phyloP scores from a whole-genome alignment of 2,888 invertebrate genomes.

The Chelonus formosanus region DNA sequence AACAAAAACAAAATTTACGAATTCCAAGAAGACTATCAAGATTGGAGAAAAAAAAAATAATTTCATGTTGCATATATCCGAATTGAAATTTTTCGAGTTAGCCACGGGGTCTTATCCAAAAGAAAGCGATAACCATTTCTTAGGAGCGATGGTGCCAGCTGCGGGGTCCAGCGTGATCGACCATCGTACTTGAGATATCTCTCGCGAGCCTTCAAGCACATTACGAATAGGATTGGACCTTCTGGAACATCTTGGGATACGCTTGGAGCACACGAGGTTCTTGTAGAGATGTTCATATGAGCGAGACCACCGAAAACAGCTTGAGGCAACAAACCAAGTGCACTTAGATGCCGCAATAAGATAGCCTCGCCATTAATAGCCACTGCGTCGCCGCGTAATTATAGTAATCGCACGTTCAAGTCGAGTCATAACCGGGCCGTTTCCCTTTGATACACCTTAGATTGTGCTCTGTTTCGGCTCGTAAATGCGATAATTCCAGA shows the following conservation, averaged over 20 bases:
- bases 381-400: conserved; percentile 55
- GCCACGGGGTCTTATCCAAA: conserved; percentile 7
- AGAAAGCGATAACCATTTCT: conserved; percentile 25
- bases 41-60: background rate
- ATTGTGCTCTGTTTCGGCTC: conserved; percentile 20
- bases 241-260: conserved; percentile 5
- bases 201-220: conserved; percentile 20
- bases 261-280: conserved; percentile 10
- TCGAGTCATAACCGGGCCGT: conserved; percentile 51
- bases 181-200: conserved; percentile 23
- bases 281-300: background rate
- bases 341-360: conserved; percentile 58
- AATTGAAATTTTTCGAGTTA: conserved; percentile 15
- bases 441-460: conserved; percentile 30
- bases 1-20: background rate
- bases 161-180: conserved; percentile 16
- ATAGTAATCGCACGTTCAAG: conserved; percentile 53
- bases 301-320: conserved; percentile 40
- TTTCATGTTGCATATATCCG: conserved; percentile 5
- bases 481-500: conserved; percentile 29
- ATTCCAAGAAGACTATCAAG: conserved; percentile 2
- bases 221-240: conserved; percentile 11
- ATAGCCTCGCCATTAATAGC: conserved; percentile 56
- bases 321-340: conserved; percentile 43
- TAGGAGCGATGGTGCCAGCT: conserved; percentile 15